These are phyloP conservation scores for Notolepis coatsorum DNA, from an alignment of 2,797 vertebrate genomes.

Conservation along the genomic window DNA sequence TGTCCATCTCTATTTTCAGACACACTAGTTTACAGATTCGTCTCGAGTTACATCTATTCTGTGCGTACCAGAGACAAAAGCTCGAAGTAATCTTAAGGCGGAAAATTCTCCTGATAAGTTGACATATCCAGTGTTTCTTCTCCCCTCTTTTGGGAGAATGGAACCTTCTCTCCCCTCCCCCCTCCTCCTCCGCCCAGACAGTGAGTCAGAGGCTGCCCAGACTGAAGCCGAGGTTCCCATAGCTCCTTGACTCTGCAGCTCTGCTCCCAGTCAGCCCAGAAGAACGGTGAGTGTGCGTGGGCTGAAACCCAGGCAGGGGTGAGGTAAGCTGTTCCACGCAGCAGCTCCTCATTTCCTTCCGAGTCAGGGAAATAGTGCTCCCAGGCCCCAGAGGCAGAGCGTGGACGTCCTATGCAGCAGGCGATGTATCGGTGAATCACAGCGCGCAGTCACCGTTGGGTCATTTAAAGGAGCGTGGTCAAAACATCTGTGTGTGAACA, in stretches of 20 bases:
- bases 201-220: conserved; percentile 74
- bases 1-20: conserved; percentile 44
- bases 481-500: conserved; percentile 29
- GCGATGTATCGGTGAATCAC: no score
- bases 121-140: not conserved
- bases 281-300: conserved; percentile 57
- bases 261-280: conserved; percentile 46
- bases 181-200: conserved; percentile 61
- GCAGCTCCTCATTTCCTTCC: conserved; percentile 61
- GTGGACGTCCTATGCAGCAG: conserved; percentile 29
- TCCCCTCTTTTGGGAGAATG: conserved; percentile 43
- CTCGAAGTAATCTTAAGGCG: conserved; percentile 11
- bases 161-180: conserved; percentile 34
- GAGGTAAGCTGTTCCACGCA: conserved; percentile 76
- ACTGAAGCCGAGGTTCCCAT: conserved; percentile 65
- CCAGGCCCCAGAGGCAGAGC: conserved; percentile 19
- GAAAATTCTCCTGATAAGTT: conserved; percentile 28
- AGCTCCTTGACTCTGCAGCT: conserved; percentile 36
- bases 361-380: conserved; percentile 70
- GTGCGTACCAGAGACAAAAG: not conserved
- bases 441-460: conserved; percentile 10
- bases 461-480: not conserved
- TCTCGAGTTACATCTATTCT: not conserved
- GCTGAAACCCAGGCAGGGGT: conserved; percentile 54
- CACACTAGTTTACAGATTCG: not conserved